Conservation (phyloP, 2,113 vertebrate genomes). For the Pachyramphus minor region DNA sequence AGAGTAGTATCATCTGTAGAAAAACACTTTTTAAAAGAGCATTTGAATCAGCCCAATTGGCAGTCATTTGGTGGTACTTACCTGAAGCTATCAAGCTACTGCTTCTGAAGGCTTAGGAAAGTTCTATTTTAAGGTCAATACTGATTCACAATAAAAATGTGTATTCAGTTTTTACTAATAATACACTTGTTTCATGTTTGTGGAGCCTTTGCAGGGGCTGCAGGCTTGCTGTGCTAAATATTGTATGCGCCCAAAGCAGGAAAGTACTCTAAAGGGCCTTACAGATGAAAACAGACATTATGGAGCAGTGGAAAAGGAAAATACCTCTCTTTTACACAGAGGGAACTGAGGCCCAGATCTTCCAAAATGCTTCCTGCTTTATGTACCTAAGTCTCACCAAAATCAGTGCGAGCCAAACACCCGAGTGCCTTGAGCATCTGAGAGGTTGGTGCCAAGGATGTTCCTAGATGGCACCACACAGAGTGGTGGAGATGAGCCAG, state of each 20-base stretch:
- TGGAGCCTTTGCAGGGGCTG: background rate
- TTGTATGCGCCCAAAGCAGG: background rate
- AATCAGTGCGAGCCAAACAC: background rate
- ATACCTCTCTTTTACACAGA: background rate
- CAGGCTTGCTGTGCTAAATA: background rate
- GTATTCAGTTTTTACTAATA: background rate
- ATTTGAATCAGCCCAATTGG: background rate
- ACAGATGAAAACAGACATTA: background rate
- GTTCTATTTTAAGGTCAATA: background rate
- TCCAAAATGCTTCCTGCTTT: background rate
- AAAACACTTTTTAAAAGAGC: background rate
- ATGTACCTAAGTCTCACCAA: background rate
- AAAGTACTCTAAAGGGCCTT: background rate
- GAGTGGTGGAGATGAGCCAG: accelerated
- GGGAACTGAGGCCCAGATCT: background rate
- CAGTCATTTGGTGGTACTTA: background rate
- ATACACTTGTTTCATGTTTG: background rate
- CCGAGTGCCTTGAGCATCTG: background rate
- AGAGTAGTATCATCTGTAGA: background rate
- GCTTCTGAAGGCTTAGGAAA: background rate
- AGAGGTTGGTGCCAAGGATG: accelerated
- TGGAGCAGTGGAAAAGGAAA: background rate
- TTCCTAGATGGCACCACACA: accelerated
- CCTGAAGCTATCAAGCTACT: background rate
- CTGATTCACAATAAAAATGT: background rate